Percentiles rank a stretch among this genome's conserved stretches.
These are phyloP conservation scores for Mythimna pallens DNA, from an alignment of 2,888 invertebrate species.

Conservation along the genomic window DNA sequence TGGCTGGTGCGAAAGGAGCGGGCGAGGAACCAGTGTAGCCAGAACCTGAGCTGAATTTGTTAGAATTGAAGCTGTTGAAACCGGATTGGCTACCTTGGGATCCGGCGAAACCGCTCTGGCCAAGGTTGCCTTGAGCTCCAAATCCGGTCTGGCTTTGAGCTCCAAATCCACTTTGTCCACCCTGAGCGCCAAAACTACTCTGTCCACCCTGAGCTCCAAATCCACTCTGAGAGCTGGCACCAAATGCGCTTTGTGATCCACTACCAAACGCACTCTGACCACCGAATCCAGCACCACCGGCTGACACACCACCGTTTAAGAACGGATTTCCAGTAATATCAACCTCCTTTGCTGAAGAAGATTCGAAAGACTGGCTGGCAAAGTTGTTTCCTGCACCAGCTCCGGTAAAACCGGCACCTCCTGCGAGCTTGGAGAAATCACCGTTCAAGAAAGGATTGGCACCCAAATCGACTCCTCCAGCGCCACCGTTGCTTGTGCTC, in stretches of 20 bases:
- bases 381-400: slow-evolving; percentile 32
- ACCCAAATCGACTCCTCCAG: slow-evolving; percentile 69
- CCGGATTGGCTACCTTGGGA: slow-evolving; percentile 17
- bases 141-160: slow-evolving; percentile 23
- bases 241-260: slow-evolving; percentile 33
- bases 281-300: slow-evolving; percentile 25
- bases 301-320: slow-evolving; percentile 71
- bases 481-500: slow-evolving; percentile 65
- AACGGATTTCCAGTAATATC: slow-evolving; percentile 82
- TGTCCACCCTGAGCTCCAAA: slow-evolving; percentile 20
- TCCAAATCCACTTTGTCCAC: slow-evolving; percentile 11
- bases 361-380: slow-evolving; percentile 38
- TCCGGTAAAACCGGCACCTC: slow-evolving; percentile 49
- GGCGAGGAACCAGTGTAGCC: slow-evolving; percentile 85
- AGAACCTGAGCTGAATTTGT: slow-evolving; percentile 69
- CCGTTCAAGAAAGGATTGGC: slow-evolving; percentile 82
- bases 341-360: slow-evolving; percentile 68
- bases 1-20: slow-evolving; percentile 78
- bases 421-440: slow-evolving; percentile 72
- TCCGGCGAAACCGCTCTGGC: slow-evolving; percentile 49
- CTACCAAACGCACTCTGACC: slow-evolving; percentile 60
- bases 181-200: slow-evolving; percentile 45
- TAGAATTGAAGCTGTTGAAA: slow-evolving; percentile 62
- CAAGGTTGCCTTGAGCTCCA: slow-evolving; percentile 29
- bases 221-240: slow-evolving; percentile 15